Evolutionary conservation across 1,140 invertebrate species (phyloP), one percentile per base, ranked within the genome.

Genomic region (Periplaneta americana): DNA sequence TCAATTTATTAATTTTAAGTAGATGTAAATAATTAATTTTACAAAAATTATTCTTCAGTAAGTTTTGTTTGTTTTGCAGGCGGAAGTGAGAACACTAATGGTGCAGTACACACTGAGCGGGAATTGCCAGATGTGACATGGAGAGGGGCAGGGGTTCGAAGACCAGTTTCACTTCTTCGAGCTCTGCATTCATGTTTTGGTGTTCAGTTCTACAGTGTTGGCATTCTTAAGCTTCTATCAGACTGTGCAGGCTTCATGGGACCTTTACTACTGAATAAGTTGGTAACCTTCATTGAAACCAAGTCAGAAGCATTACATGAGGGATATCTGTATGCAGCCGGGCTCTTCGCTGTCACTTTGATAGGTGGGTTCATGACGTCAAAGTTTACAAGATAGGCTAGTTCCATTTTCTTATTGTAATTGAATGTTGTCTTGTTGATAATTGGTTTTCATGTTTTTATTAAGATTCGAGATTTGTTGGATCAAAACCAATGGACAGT

Each of bases 171-270:
- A 78, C 78, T 85, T 18, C 32, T 84, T 32, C 83, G 78, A 82
- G 85, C 82, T 33, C 76, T 86, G 76, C 83, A 80, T 37, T 81
- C 77, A 81, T 93, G 93, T 84, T 99, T 97, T 89, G 97, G 96
- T 33, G 86, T 92, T 81, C 93, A 97, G 86, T 99, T 98, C 90
- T 97, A 98, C 85, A 90, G 92, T 28, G 93, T 99, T 86, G 98
- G 98, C 35, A 86, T 98, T 82, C 86, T 99, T 5, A 97, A 97
- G 88, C 90, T 99, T 34, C 85, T 96, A 6, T 92, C 94, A 5
- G 98, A 99, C 88, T 90, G 91, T 82, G 90, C 94, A 39, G 93
- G 93, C 28, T 99, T 99, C 91, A 93, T 94, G 76, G 96, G 95
- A 2, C 98, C 98, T 0, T 88, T 99, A 57, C 88, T 99, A 22